These are phyloP conservation scores for Willisornis vidua DNA, from an alignment of 2,113 vertebrate species.

Conservation along the genomic window DNA sequence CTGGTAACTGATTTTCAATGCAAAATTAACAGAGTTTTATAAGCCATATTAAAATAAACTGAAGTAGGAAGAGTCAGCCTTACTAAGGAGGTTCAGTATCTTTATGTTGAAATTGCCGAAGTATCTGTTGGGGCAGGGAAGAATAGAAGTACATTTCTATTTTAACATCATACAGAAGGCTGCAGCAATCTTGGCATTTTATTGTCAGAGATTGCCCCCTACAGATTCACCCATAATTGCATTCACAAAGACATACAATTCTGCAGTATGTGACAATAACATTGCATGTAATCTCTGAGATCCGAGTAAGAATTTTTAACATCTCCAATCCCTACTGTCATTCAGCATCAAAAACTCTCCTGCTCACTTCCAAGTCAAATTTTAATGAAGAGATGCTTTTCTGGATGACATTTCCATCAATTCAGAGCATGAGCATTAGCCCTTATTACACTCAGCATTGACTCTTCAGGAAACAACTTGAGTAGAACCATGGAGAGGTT, in stretches of 20 bases:
- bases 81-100: neutral
- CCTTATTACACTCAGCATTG: neutral
- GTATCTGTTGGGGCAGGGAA: neutral
- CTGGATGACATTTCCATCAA: neutral
- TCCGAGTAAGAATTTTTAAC: no score
- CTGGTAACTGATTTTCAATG: neutral
- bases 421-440: neutral
- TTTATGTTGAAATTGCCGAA: neutral
- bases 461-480: neutral
- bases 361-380: neutral
- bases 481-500: neutral
- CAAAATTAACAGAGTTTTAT: neutral
- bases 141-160: neutral
- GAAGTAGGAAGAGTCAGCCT: neutral
- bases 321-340: neutral
- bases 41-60: neutral
- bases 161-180: neutral
- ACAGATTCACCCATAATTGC: constrained; percentile 52
- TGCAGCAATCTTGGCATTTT: neutral
- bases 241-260: neutral
- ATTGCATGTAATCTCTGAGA: no score
- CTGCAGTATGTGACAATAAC: neutral
- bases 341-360: neutral
- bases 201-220: constrained; percentile 75
- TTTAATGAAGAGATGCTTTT: neutral